Conservation (phyloP, 2,888 invertebrate genomes). For the Rotaria socialis region DNA sequence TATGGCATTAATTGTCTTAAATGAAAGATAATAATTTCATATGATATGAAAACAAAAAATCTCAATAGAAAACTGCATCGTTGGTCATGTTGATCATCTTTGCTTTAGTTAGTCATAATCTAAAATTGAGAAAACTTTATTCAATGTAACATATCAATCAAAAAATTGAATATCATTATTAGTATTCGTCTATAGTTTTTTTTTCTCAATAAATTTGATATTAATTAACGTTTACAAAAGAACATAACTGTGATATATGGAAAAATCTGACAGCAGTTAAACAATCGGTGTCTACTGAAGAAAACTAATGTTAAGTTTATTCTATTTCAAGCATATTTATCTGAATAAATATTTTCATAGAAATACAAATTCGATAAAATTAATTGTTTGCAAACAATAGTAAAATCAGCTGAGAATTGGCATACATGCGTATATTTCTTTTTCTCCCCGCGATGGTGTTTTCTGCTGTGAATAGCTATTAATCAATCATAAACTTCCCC, state of each 20-base stretch:
- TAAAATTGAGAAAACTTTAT: too few relatives aligned
- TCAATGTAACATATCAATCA: too few relatives aligned
- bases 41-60: neutral
- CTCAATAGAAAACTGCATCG: neutral
- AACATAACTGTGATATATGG: neutral
- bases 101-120: neutral
- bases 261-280: neutral
- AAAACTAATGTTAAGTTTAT: neutral
- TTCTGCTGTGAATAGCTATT: neutral
- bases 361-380: too few relatives aligned
- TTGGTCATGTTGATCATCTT: neutral
- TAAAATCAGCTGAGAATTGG: neutral
- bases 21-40: neutral
- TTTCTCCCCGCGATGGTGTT: neutral
- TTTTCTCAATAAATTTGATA: too few relatives aligned
- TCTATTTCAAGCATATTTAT: neutral
- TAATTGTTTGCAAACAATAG: too few relatives aligned
- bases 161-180: too few relatives aligned
- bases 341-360: too few relatives aligned
- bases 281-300: too few relatives aligned
- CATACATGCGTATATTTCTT: neutral
- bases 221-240: too few relatives aligned
- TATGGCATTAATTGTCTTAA: neutral
- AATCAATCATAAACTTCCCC: neutral
- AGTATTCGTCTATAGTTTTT: too few relatives aligned